phyloP scores from a whole-genome alignment of 1,140 invertebrate genomes.

The Prorops nasuta region DNA sequence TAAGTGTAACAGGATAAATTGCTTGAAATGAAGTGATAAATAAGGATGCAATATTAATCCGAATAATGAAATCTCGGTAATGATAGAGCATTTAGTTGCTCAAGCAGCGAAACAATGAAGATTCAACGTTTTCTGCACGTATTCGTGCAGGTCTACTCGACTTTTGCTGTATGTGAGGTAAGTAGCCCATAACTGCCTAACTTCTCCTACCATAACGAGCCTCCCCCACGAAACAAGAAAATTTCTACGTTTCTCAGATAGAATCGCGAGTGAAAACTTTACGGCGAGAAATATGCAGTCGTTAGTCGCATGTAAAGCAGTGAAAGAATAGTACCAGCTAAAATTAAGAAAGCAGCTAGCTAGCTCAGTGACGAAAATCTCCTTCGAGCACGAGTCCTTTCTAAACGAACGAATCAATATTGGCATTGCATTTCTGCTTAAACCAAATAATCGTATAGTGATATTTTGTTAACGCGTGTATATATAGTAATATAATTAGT shows the following conservation, averaged over 20 bases:
- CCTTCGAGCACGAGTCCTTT: not conserved
- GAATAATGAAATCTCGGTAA: not conserved
- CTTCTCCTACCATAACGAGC: slow-evolving; percentile 37
- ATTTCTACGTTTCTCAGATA: slow-evolving; percentile 38
- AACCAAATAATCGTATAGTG: too few species aligned
- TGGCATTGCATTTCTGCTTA: too few species aligned
- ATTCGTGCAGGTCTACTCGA: slow-evolving; percentile 2
- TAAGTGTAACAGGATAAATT: not conserved
- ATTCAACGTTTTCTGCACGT: slow-evolving; percentile 16
- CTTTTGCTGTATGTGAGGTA: slow-evolving; percentile 23
- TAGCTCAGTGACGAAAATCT: not conserved
- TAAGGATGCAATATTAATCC: too few species aligned
- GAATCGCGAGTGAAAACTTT: slow-evolving; percentile 46
- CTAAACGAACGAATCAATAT: too few species aligned
- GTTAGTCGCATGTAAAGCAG: slow-evolving; percentile 38
- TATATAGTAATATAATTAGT: too few species aligned
- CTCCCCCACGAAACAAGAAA: slow-evolving; percentile 45
- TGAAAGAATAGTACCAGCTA: slow-evolving; percentile 33
- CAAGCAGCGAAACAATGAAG: slow-evolving; percentile 6
- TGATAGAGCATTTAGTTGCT: slow-evolving; percentile 4
- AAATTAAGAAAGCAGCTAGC: too few species aligned
- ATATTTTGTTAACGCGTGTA: too few species aligned
- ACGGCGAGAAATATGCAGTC: slow-evolving; percentile 25
- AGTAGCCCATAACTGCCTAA: slow-evolving; percentile 43
- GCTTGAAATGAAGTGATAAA: slow-evolving; percentile 1